Evolutionary conservation across 2,113 vertebrate genomes (phyloP).

Genomic region (Passer montanus): DNA sequence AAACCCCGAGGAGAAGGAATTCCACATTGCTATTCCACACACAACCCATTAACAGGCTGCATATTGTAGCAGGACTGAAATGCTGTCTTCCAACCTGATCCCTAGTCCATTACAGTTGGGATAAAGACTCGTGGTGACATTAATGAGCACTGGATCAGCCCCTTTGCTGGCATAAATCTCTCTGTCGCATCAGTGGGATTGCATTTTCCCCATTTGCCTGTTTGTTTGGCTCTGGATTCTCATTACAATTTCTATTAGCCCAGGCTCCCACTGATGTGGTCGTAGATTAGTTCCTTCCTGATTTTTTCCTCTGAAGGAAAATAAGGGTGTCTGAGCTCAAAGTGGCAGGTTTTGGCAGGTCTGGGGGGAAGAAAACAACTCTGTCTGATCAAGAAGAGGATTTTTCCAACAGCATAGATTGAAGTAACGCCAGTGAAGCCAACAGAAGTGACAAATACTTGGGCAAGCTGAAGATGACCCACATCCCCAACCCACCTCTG

Average conservation of each 20-base stretch:
- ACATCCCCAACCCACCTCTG: background rate
- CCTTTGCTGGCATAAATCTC: slow-evolving; percentile 21
- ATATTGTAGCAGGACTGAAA: background rate
- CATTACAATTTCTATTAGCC: slow-evolving; percentile 4
- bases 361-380: background rate
- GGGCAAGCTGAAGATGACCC: background rate
- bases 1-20: background rate
- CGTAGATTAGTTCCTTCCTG: background rate
- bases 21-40: background rate
- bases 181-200: background rate
- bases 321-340: background rate
- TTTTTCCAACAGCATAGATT: background rate
- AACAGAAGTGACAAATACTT: background rate
- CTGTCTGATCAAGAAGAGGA: background rate
- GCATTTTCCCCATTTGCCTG: background rate
- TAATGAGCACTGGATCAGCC: slow-evolving; percentile 4
- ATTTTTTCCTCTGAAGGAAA: background rate
- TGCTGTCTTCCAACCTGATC: background rate
- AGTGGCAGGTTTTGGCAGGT: background rate
- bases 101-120: slow-evolving; percentile 7
- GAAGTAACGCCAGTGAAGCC: background rate
- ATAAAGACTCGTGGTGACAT: slow-evolving; percentile 4
- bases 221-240: slow-evolving; percentile 19
- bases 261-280: background rate
- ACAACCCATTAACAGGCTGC: accelerated